Base-by-base conservation (phyloP, 2,888 invertebrate genomes). In the Tridacna crocea region DNA sequence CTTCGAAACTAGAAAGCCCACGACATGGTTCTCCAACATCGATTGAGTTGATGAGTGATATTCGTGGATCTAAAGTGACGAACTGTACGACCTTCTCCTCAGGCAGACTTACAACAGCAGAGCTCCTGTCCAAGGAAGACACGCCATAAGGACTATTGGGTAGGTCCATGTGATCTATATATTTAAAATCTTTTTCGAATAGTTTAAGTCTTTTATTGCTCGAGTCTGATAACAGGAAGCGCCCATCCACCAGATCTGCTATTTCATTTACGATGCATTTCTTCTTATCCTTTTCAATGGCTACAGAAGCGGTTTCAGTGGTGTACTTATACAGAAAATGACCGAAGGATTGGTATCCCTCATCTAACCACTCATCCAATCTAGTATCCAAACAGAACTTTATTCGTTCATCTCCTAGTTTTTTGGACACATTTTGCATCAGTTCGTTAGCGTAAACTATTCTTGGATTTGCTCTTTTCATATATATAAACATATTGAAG, bases 261-360 rank as follows among this genome's bases (percentile, higher is more conserved):
- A 75, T 66, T 15, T 77, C 82, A 72, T 75, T 82, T n/a, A 82
- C 72, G n/a, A 78, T 75, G 60, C 82, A 78, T 22, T 75, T 82
- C 22, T 75, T 66, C 19, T n/a, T 70, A 27, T 82, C 82, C 15
- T 78, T 75, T 47, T 82, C 75, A 46, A 78, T 70, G 17, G 47
- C 63, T 10, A 82, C 68, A 24, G 75, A 61, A 13, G 73, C 60
- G 24, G 75, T 78, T 47, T 82, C 78, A 2, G 75, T 75, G n/a
- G 70, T 75, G 58, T 82, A 82, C 61, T 82, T 82, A 51, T 75
- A 82, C 46, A 82, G 47, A 47, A 78, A 82, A 66, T 82, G 78
- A n/a, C 82, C 82, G 46, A 82, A 70, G 10, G 65, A 19, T 60
- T 51, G 13, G 75, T 72, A 58, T 65, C 48, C 27, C 51, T 78